Evolutionary conservation across 2,888 invertebrate species (phyloP).

Genomic region (Escarpia spicata): DNA sequence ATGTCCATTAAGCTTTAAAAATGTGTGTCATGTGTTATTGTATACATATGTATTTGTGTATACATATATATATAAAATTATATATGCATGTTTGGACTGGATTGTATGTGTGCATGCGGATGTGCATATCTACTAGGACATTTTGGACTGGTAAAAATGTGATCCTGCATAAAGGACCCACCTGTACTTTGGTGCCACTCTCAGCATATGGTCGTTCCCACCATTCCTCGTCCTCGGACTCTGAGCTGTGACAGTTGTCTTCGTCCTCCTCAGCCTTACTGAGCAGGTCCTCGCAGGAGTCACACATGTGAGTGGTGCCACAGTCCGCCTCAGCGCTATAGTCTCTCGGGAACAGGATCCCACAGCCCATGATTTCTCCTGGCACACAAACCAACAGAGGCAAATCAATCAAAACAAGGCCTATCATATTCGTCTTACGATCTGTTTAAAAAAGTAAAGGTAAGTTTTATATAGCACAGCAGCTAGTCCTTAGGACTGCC

Average conservation of each 20-base stretch:
- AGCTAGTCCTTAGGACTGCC: no score
- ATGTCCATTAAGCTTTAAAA: no score
- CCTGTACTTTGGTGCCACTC: conserved; percentile 61
- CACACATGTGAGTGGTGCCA: conserved; percentile 43
- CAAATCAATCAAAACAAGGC: neutral
- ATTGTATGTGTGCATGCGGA: no score
- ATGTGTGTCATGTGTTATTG: no score
- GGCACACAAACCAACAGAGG: conserved; percentile 23
- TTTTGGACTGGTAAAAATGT: no score
- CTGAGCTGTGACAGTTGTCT: conserved; percentile 53
- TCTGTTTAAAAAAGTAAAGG: no score
- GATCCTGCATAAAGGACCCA: conserved; percentile 30
- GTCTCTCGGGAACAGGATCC: conserved; percentile 68
- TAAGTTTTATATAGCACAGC: no score
- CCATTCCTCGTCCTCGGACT: conserved; percentile 65
- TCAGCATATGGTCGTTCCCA: conserved; percentile 53
- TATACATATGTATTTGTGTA: no score
- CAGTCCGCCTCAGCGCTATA: conserved; percentile 51
- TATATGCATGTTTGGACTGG: no score
- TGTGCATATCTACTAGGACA: no score
- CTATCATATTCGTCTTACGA: neutral
- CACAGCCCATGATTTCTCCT: conserved; percentile 71
- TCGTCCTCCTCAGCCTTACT: conserved; percentile 44
- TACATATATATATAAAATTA: no score
- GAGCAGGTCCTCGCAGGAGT: conserved; percentile 41